Conservation (phyloP, 1,140 invertebrate genomes). For the Himalopsyche phryganea region DNA sequence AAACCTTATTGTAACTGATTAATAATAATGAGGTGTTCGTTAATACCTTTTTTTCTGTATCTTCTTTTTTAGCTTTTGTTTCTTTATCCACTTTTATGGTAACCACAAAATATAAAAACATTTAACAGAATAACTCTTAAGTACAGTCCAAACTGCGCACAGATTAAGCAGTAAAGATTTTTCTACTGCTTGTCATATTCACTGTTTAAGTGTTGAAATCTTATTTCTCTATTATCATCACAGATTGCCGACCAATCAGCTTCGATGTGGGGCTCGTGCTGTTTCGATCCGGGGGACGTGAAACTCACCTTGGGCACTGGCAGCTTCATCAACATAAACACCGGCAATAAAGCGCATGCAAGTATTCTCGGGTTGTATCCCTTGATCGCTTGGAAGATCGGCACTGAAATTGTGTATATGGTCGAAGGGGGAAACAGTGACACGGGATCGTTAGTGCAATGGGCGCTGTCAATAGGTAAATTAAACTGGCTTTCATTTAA, state of each 20-base stretch:
- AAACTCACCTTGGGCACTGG: conserved; percentile 95
- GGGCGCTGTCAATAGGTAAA: conserved; percentile 74
- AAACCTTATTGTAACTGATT: too few relatives aligned
- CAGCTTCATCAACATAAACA: conserved; percentile 88
- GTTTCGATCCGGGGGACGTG: conserved; percentile 75
- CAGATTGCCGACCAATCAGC: conserved; percentile 78
- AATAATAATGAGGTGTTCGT: too few relatives aligned
- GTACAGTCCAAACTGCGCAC: too few relatives aligned
- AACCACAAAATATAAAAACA: too few relatives aligned
- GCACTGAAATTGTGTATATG: conserved; percentile 65
- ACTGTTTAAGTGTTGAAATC: too few relatives aligned
- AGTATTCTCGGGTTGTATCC: conserved; percentile 83
- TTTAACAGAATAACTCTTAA: too few relatives aligned
- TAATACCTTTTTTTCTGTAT: too few relatives aligned
- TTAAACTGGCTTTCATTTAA: not conserved
- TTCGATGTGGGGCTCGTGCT: conserved; percentile 88
- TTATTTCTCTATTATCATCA: too few relatives aligned
- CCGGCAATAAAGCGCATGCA: conserved; percentile 71
- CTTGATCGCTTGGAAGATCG: conserved; percentile 84
- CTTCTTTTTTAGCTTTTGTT: too few relatives aligned
- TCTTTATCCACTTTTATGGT: too few relatives aligned
- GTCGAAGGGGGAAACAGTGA: conserved; percentile 85
- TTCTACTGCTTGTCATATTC: too few relatives aligned
- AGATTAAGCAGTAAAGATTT: too few relatives aligned
- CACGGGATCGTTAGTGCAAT: conserved; percentile 82